Evolutionary conservation across 1,140 invertebrate genomes (phyloP).

Genomic region (Tigriopus japonicus): DNA sequence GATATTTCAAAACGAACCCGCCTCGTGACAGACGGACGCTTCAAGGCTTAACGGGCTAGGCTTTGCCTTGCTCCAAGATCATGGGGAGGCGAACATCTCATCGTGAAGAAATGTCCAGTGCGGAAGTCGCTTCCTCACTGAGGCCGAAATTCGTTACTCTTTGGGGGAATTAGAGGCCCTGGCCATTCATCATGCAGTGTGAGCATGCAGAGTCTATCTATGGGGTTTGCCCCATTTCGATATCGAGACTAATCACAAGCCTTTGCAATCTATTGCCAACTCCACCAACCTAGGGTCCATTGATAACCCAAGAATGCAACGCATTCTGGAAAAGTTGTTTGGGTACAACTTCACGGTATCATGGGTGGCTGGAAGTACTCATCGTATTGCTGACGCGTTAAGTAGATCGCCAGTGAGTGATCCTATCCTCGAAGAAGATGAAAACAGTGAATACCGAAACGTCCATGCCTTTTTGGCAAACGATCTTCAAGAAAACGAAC

Average conservation of each 20-base stretch:
- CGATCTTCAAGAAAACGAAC: background rate
- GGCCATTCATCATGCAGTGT: slow-evolving; percentile 18
- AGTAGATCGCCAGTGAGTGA: background rate
- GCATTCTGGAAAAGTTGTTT: background rate
- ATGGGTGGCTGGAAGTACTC: background rate
- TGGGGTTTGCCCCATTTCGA: slow-evolving; percentile 15
- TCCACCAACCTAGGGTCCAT: slow-evolving; percentile 20
- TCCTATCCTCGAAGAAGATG: background rate
- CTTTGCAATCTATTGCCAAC: slow-evolving; percentile 19
- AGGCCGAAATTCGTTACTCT: slow-evolving; percentile 17
- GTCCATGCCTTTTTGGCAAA: too few relatives aligned
- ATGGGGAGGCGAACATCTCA: slow-evolving; percentile 1
- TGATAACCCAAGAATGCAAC: slow-evolving; percentile 15
- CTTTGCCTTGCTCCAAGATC: slow-evolving; percentile 9
- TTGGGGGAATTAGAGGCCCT: slow-evolving; percentile 18
- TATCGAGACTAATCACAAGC: slow-evolving; percentile 24
- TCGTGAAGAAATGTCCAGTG: background rate
- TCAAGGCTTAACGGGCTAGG: slow-evolving; percentile 7
- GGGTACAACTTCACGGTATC: background rate
- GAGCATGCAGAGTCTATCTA: slow-evolving; percentile 18
- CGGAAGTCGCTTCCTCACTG: slow-evolving; percentile 15
- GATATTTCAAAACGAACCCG: too few relatives aligned
- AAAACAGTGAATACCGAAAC: background rate
- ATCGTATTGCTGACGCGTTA: background rate
- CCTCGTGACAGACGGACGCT: background rate